These are phyloP conservation scores for Cancer borealis DNA, from an alignment of 2,888 invertebrate genomes.

Conservation along the genomic window DNA sequence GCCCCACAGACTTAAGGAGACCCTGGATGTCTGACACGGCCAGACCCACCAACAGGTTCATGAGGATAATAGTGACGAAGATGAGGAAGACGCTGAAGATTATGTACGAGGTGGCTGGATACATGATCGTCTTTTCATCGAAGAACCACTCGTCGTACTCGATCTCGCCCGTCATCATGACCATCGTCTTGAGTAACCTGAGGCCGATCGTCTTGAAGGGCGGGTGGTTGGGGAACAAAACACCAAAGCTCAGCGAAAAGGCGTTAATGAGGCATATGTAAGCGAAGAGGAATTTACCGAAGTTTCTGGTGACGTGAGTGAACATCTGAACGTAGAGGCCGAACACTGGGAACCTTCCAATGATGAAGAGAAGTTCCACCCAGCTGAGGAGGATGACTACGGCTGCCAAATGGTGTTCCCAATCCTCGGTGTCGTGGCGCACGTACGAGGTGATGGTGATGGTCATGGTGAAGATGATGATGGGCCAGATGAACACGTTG, in stretches of 20 bases:
- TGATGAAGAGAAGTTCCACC: slow-evolving; percentile 91
- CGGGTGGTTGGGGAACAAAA: slow-evolving; percentile 84
- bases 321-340: slow-evolving; percentile 88
- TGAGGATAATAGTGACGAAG: slow-evolving; percentile 88
- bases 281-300: slow-evolving; percentile 89
- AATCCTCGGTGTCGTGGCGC: slow-evolving; percentile 83
- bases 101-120: slow-evolving; percentile 87
- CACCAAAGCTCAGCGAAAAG: slow-evolving; percentile 90
- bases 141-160: slow-evolving; percentile 89
- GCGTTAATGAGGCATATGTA: slow-evolving; percentile 90
- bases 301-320: slow-evolving; percentile 84
- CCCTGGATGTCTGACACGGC: slow-evolving; percentile 88
- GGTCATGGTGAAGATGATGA: slow-evolving; percentile 86
- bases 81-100: slow-evolving; percentile 89
- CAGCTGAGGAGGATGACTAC: slow-evolving; percentile 90
- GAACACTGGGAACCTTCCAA: slow-evolving; percentile 91
- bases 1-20: slow-evolving; percentile 83
- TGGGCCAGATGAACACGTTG: slow-evolving; percentile 90
- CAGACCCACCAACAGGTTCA: slow-evolving; percentile 90
- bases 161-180: slow-evolving; percentile 94
- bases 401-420: slow-evolving; percentile 91
- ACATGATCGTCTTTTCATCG: slow-evolving; percentile 81
- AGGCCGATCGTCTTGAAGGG: slow-evolving; percentile 67
- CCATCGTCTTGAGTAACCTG: slow-evolving; percentile 86
- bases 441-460: slow-evolving; percentile 79